Base-by-base conservation (phyloP, 1,140 invertebrate species). In the Epicauta chinensis region DNA sequence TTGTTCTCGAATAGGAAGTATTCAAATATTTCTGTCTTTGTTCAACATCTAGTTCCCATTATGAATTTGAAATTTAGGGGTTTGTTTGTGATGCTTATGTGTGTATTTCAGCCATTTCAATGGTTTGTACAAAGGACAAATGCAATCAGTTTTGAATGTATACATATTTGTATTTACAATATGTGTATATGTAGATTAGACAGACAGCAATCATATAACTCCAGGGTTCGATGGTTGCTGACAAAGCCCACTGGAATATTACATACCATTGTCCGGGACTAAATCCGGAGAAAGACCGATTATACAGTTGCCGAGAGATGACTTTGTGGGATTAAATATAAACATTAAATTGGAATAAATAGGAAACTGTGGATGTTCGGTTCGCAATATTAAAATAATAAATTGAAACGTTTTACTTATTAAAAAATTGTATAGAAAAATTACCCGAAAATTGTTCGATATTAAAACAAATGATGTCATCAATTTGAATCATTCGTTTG, bases 191-290 rank as follows among this genome's bases (percentile, higher is more conserved):
- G 23, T 23, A 23, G 23, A 23, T 23, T 23, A 23, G 23, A 46
- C 43, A 7, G 30, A 46, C 16, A 35, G 31, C 31, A 46, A 46
- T 46, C 43, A 46, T 46, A 46, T 13, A 46, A 12, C 16, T 14
- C 16, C 15, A 46, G 53, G 39, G 34, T 37, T 40, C 53, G 44
- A 35, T 23, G 23, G 23, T 42, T 50, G 46, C 38, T 46, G 48
- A 59, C 57, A 62, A 59, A 59, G 57, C 56, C 51, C 47, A 51
- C 53, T 54, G 43, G 58, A 58, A 62, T 62, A 62, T 62, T 62
- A 54, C 55, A 48, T 53, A 39, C 54, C 53, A 60, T 62, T 62
- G 61, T 62, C 34, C 40, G 50, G 15, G 48, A 32, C 53, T 51
- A 58, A 60, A 60, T 62, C 61, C 55, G 42, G 51, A 37, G 50